Evolutionary conservation across 2,888 invertebrate genomes (phyloP).

Genomic region (Rhabditoides inermis): DNA sequence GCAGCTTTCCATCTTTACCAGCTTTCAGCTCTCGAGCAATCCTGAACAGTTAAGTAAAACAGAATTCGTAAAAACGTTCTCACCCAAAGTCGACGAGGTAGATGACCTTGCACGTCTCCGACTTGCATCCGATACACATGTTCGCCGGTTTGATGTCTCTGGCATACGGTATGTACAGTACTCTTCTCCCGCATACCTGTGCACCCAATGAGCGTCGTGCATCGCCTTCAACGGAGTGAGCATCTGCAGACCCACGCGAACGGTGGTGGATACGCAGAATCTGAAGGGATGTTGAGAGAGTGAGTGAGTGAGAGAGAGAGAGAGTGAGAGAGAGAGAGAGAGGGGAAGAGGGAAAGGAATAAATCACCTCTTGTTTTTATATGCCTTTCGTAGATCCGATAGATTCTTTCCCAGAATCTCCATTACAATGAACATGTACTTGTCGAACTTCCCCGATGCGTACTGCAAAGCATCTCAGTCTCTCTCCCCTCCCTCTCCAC

Average conservation of each 20-base stretch:
- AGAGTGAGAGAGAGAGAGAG: neutral
- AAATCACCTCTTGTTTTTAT: neutral
- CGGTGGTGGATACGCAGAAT: constrained; percentile 2
- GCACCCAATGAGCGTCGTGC: constrained; percentile 10
- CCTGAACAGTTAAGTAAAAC: no score
- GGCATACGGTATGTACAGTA: no score
- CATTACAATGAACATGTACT: constrained; percentile 8
- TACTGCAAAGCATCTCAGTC: no score
- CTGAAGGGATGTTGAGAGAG: neutral
- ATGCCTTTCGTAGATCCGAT: constrained; percentile 6
- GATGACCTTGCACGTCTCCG: neutral
- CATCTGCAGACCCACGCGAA: constrained; percentile 9
- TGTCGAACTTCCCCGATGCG: constrained; percentile 4
- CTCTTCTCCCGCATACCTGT: no score
- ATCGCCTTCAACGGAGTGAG: constrained; percentile 3
- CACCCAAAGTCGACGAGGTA: constrained; percentile 14
- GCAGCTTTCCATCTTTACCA: neutral
- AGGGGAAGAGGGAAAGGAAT: no score
- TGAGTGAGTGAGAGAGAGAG: neutral
- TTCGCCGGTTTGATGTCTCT: constrained; percentile 14
- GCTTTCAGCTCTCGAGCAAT: constrained; percentile 5
- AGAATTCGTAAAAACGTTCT: no score
- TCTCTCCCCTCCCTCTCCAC: no score
- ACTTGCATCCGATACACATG: constrained; percentile 7
- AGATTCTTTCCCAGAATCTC: constrained; percentile 9